Percentiles rank a stretch among this genome's conserved stretches.
These are phyloP conservation scores for Clarias laeviceps DNA, from an alignment of 2,797 vertebrate species.

Conservation along the genomic window DNA sequence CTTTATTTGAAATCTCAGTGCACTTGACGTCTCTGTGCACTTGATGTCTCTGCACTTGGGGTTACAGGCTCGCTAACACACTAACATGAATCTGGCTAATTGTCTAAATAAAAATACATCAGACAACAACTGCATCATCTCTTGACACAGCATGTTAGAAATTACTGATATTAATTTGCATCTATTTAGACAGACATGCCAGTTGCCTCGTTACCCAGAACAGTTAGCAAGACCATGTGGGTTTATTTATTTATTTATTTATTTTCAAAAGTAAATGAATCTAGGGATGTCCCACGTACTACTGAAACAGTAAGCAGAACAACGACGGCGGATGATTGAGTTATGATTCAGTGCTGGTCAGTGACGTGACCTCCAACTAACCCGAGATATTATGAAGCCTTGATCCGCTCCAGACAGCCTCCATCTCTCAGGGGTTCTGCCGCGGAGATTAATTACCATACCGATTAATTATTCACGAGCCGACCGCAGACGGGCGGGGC, in stretches of 20 bases:
- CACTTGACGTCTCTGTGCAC: too few relatives aligned
- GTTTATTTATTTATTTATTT: too few relatives aligned
- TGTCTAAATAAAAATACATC: not conserved
- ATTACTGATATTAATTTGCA: not conserved
- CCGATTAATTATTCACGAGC: slow-evolving; percentile 59
- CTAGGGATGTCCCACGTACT: not conserved
- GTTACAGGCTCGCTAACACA: not conserved
- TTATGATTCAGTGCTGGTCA: not conserved
- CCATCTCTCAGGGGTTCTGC: slow-evolving; percentile 28
- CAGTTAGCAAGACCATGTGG: not conserved
- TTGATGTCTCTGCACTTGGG: not conserved
- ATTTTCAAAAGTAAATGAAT: not conserved
- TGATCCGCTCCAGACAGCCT: slow-evolving; percentile 22
- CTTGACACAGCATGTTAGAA: not conserved
- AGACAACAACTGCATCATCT: not conserved
- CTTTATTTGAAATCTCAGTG: too few relatives aligned
- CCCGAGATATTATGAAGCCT: slow-evolving; percentile 1
- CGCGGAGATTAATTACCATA: slow-evolving; percentile 59
- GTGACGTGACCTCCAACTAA: slow-evolving; percentile 12
- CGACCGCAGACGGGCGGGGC: slow-evolving; percentile 43
- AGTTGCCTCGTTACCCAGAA: not conserved
- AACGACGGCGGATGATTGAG: not conserved
- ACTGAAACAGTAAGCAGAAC: too few relatives aligned
- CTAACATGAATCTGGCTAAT: not conserved
- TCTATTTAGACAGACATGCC: not conserved